Conservation (phyloP, 2,888 invertebrate species). For the Eupithecia dodoneata region DNA sequence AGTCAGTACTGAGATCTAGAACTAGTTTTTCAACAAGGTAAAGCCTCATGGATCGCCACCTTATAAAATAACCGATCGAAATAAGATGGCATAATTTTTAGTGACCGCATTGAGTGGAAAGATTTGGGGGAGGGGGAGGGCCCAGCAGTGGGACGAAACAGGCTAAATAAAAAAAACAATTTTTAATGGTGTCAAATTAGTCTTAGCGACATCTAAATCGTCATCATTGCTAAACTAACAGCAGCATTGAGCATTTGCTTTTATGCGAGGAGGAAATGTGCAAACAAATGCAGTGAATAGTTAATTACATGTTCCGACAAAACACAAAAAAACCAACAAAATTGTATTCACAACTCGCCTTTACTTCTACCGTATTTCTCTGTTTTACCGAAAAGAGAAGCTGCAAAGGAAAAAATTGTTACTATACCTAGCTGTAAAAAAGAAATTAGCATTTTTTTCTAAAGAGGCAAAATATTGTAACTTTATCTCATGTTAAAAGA, state of each 20-base stretch:
- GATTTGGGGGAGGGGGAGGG: too few species aligned
- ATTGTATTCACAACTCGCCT: constrained; percentile 64
- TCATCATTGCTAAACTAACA: not conserved
- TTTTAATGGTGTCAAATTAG: not conserved
- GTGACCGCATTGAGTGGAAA: too few species aligned
- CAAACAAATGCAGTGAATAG: not conserved
- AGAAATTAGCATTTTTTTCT: not conserved
- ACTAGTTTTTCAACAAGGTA: too few species aligned
- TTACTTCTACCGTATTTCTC: constrained; percentile 69
- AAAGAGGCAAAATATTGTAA: not conserved
- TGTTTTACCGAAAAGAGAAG: constrained; percentile 67
- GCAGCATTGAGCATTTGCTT: not conserved
- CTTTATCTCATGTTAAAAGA: not conserved
- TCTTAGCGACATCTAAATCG: not conserved
- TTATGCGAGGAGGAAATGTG: not conserved
- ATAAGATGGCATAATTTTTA: not conserved
- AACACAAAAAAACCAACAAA: constrained; percentile 23
- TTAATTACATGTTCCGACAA: not conserved
- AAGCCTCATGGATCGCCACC: too few species aligned
- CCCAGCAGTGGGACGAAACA: too few species aligned
- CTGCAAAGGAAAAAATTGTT: constrained; percentile 64
- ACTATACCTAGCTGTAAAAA: constrained; percentile 12
- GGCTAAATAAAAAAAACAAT: too few species aligned
- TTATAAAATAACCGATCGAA: not conserved
- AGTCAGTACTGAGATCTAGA: too few species aligned